A percentile compares a stretch with the other conserved stretches of the same genome.
Evolutionary conservation across 2,113 vertebrate species (phyloP).

Genomic region (Triplophysa siluroides): DNA sequence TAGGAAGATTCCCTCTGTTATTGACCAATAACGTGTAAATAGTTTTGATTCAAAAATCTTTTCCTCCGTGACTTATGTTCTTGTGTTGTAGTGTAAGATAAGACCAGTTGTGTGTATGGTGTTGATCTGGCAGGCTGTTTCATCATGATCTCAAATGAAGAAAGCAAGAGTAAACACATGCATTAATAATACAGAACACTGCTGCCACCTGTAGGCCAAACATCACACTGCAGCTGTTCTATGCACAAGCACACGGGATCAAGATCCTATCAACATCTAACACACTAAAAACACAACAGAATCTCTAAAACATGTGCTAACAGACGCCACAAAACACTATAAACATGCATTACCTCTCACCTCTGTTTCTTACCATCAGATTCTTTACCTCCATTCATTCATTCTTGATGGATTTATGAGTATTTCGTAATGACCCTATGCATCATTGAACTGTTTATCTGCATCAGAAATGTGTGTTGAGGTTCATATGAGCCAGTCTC

Average conservation of each 20-base stretch:
- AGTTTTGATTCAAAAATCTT: too few relatives aligned
- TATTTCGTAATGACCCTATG: background rate
- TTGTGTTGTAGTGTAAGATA: too few relatives aligned
- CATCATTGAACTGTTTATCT: background rate
- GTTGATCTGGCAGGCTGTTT: too few relatives aligned
- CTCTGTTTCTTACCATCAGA: background rate
- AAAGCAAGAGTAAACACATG: background rate
- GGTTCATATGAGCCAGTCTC: background rate
- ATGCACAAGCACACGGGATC: background rate
- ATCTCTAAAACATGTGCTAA: constrained; percentile 15
- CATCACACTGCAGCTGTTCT: background rate
- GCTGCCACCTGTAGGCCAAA: constrained; percentile 40
- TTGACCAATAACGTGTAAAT: too few relatives aligned
- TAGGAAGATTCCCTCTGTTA: too few relatives aligned
- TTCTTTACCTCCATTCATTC: background rate
- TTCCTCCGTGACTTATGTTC: too few relatives aligned
- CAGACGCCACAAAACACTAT: constrained; percentile 1
- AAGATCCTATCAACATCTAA: background rate
- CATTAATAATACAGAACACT: background rate
- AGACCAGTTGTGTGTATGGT: too few relatives aligned
- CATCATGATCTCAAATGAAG: too few relatives aligned
- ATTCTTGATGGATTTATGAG: background rate
- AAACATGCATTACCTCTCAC: background rate
- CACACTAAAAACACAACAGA: background rate
- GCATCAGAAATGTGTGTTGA: background rate